Base-by-base conservation (phyloP, 2,797 vertebrate genomes). In the Acrossocheilus wenchowensis region DNA sequence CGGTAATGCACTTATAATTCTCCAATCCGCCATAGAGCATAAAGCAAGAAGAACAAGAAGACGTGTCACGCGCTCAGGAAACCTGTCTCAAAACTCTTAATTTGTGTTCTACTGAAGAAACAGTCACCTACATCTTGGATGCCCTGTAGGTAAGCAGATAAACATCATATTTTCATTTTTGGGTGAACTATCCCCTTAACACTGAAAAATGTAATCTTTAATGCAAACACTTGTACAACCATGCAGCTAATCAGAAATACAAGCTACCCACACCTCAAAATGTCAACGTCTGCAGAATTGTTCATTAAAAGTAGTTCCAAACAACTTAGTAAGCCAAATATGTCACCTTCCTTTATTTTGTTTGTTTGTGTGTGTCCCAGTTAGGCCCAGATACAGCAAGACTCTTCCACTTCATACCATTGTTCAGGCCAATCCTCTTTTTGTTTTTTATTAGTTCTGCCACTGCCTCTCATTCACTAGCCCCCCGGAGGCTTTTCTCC, bases 401-500 rank as follows among this genome's bases (percentile, higher is more conserved):
- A 84, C 90, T 69, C 81, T 82, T 75, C 88, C 77, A 74, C 83
- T 23, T 72, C 66, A 87, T 89, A 74, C 78, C 21, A 54, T 71
- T 78, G 72, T 81, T 73, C 23, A 12, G 81, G 71, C 74, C 62
- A 83, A 88, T 83, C 72, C 21, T 79, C 36, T 89, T 90, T 86
- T 81, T 88, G 60, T 87, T 87, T 86, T 74, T 84, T 88, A 91
- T 92, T 89, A 89, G 90, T 89, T 80, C 86, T 89, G 77, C 73
- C 77, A 71, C 90, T 92, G 87, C 91, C 90, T 92, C 83, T 90
- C 43, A 73, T 87, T 79, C 86, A 77, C 66, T 74, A 79, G 14
- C 81, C 87, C 64, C 86, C 90, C 73, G 62, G 39, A 36, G 88
- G 85, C 87, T 86, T 62, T 91, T 88, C 90, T 91, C 85, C 50